Base-by-base conservation (phyloP, 2,888 invertebrate species). In the Acrobeloides nanus region DNA sequence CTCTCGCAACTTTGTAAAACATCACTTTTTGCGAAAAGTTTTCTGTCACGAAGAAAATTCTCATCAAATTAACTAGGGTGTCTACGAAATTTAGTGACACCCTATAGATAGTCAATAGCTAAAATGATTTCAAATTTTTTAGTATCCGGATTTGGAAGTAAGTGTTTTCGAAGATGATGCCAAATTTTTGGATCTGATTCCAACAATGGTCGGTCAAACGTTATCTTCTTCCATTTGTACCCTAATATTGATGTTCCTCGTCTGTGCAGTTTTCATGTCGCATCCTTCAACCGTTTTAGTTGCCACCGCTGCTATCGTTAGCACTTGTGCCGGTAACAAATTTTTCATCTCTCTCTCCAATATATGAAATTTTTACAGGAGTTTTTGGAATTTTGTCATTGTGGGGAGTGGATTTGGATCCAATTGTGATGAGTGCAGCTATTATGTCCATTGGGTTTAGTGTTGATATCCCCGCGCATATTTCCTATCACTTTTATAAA, bases 361-460 rank as follows among this genome's bases (percentile, higher is more conserved):
- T 26, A 8, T 17, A 24, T 24, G 1, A 23, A 15, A 17, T 15
- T 1, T 24, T 46, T 53, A 38, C 44, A 60, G 68, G 71, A 17
- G 72, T 72, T 2, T 72, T 72, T 43, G 72, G 72, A 17, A 55
- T 65, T 20, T 61, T 72, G 55, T 61, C 70, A 1, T 61, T 68
- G 59, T 59, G 62, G 61, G 68, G 68, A 15, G 63, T 64, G 1
- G 64, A 67, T 32, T 45, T 72, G 21, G 72, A 72, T 49, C 72
- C 72, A 25, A 67, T 72, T 32, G 57, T 67, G 47, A 68, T 70
- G 68, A 59, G 40, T 10, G 61, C 69, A 0, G 61, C 61, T 6
- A 66, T 70, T 2, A 70, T 70, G 70, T 61, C 60, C 5, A 70
- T 70, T 31, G 71, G 71, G n/a, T 71, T 71, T 50, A 59, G 46